phyloP scores from a whole-genome alignment of 1,140 invertebrate genomes.

The Drosophila melanogaster region DNA sequence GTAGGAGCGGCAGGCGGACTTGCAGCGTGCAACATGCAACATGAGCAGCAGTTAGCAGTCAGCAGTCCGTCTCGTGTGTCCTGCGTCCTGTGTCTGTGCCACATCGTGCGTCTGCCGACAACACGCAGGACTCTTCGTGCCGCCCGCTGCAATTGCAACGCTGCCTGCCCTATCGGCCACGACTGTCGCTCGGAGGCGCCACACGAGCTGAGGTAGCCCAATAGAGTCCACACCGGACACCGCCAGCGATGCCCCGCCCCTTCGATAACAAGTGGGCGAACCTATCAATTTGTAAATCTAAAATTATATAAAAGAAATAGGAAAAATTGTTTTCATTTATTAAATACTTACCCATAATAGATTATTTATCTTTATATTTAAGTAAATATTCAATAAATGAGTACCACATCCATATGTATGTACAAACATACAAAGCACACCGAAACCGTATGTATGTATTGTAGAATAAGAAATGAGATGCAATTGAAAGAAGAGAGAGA shows the following conservation, averaged over 20 bases:
- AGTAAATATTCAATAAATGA: too few species aligned
- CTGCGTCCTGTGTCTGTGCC: conserved; percentile 2
- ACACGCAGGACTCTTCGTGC: conserved; percentile 18
- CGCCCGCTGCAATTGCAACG: conserved; percentile 17
- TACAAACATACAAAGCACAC: too few species aligned
- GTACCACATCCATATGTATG: too few species aligned
- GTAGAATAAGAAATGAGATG: too few species aligned
- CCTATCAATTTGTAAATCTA: not conserved
- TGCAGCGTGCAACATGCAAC: not conserved
- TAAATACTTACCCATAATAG: too few species aligned
- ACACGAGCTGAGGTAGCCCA: conserved; percentile 6
- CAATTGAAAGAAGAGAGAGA: too few species aligned
- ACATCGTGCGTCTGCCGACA: conserved; percentile 1
- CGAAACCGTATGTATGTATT: too few species aligned
- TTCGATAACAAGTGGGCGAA: not conserved
- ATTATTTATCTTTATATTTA: too few species aligned
- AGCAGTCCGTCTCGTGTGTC: not conserved
- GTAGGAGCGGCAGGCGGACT: not conserved
- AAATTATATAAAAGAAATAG: too few species aligned
- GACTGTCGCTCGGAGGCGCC: conserved; percentile 18
- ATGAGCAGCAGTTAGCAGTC: not conserved
- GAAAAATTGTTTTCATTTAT: too few species aligned
- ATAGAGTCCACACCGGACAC: conserved; percentile 23
- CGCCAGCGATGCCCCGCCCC: conserved; percentile 8
- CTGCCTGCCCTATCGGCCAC: conserved; percentile 28